phyloP scores from a whole-genome alignment of 2,888 invertebrate genomes.

The Agriopis aurantiaria region DNA sequence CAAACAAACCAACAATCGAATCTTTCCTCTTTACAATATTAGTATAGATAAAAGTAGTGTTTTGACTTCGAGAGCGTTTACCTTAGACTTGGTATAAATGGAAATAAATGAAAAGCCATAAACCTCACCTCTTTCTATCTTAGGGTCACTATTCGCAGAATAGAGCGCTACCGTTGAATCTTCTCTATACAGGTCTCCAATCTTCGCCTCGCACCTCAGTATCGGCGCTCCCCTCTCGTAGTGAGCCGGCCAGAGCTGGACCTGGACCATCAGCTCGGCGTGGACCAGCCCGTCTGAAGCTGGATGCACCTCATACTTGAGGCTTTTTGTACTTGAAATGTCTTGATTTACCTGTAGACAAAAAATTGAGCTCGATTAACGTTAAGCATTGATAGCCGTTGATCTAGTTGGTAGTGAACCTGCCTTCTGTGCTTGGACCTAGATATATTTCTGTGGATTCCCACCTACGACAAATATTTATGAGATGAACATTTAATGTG shows the following conservation, averaged over 20 bases:
- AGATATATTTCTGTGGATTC: no score
- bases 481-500: no score
- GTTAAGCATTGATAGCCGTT: neutral
- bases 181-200: constrained; percentile 87
- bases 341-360: constrained; percentile 76
- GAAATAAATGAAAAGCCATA: no score
- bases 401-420: neutral
- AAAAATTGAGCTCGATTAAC: constrained; percentile 4
- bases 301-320: constrained; percentile 71
- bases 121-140: constrained; percentile 89
- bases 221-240: constrained; percentile 88
- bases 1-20: no score
- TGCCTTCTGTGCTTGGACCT: no score
- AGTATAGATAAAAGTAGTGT: no score
- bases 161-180: constrained; percentile 87
- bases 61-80: no score
- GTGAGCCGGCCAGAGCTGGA: constrained; percentile 87
- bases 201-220: constrained; percentile 89
- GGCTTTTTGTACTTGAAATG: constrained; percentile 42
- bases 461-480: no score
- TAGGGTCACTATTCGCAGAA: constrained; percentile 88
- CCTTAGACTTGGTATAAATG: no score
- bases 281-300: constrained; percentile 84
- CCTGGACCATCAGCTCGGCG: constrained; percentile 87
- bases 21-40: no score